Evolutionary conservation across 2,797 vertebrate genomes (phyloP).

Genomic region (Mergus octosetaceus): DNA sequence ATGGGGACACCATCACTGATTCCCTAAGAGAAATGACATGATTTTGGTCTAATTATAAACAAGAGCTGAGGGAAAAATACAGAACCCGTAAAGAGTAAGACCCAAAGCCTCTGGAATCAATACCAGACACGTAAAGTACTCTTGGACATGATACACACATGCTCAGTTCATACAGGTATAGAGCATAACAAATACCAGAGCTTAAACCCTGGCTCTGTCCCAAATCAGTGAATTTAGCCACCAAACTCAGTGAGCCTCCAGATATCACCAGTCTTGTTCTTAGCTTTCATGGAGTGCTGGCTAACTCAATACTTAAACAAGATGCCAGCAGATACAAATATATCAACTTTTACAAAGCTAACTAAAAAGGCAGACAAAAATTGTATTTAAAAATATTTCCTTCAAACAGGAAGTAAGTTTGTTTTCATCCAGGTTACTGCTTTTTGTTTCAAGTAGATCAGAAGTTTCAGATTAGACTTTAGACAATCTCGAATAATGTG

Average conservation of each 20-base stretch:
- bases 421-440: background rate
- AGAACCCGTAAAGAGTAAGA: background rate
- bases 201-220: background rate
- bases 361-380: background rate
- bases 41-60: background rate
- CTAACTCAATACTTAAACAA: background rate
- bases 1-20: conserved; percentile 92
- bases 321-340: background rate
- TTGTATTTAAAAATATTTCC: background rate
- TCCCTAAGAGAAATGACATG: conserved; percentile 78
- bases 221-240: background rate
- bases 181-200: background rate
- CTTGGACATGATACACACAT: background rate
- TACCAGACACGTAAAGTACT: background rate
- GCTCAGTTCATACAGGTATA: background rate
- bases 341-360: background rate
- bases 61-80: background rate
- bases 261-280: background rate
- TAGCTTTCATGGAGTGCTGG: background rate
- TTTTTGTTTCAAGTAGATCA: background rate
- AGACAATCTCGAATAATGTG: background rate
- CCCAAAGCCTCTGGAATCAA: background rate
- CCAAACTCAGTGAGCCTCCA: background rate
- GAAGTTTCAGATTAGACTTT: background rate
- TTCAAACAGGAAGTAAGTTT: background rate